Conservation (phyloP, 1,140 invertebrate species). For the Papilio dardanus region DNA sequence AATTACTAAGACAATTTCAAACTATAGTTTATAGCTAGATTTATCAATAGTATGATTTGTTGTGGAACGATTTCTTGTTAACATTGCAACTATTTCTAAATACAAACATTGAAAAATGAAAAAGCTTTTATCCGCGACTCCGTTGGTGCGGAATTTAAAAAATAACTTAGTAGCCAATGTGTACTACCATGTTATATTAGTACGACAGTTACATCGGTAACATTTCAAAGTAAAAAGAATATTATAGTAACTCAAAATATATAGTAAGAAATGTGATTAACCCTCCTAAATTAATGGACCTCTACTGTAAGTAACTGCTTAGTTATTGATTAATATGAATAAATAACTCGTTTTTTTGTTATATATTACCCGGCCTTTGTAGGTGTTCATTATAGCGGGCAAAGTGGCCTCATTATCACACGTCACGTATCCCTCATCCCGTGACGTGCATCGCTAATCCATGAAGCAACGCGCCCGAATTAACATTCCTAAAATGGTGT, state of each 20-base stretch:
- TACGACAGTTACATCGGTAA: too few species aligned
- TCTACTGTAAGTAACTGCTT: neutral
- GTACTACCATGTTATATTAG: too few species aligned
- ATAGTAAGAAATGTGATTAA: neutral
- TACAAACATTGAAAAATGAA: too few species aligned
- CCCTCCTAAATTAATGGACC: neutral
- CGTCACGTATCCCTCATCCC: conserved; percentile 16
- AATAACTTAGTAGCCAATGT: too few species aligned
- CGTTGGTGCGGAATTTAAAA: too few species aligned
- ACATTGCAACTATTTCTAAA: too few species aligned
- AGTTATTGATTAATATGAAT: neutral
- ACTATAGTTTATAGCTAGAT: too few species aligned
- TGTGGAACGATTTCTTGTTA: neutral
- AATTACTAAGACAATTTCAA: neutral
- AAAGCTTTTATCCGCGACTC: too few species aligned
- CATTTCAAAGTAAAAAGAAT: too few species aligned
- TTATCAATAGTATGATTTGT: neutral
- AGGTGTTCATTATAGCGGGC: conserved; percentile 4
- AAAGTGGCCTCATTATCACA: neutral
- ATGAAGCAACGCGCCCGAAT: neutral
- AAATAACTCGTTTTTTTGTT: neutral
- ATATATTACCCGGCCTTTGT: neutral
- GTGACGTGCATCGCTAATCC: conserved; percentile 1
- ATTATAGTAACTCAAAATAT: too few species aligned
- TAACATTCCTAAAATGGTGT: neutral